Evolutionary conservation across 2,113 vertebrate genomes (phyloP).

Genomic region (Apistogramma diplotaenia): DNA sequence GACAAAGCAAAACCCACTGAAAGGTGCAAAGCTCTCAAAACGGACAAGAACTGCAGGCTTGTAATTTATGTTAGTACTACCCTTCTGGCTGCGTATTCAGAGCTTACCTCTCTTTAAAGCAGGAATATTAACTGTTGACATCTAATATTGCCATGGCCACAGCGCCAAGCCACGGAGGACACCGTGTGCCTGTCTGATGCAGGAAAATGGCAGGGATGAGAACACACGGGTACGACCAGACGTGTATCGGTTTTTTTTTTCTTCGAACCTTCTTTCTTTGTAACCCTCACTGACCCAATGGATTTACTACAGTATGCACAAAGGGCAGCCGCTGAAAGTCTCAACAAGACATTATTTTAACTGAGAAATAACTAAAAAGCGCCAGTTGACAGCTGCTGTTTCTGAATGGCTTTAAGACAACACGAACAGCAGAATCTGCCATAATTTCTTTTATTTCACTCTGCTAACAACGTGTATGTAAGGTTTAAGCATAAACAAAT

Average conservation of each 20-base stretch:
- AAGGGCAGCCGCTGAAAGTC: not conserved
- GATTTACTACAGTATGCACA: not conserved
- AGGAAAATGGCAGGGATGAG: fast-evolving
- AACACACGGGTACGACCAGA: not conserved
- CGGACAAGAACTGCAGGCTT: not conserved
- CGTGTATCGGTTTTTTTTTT: not conserved
- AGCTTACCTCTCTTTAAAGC: not conserved
- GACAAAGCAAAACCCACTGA: not conserved
- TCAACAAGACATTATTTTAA: not conserved
- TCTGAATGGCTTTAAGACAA: not conserved
- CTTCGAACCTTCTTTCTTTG: not conserved
- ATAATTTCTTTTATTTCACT: not conserved
- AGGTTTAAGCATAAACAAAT: not conserved
- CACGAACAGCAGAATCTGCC: not conserved
- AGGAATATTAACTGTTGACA: not conserved
- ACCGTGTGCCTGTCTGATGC: not conserved
- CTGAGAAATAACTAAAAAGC: not conserved
- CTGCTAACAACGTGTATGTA: not conserved
- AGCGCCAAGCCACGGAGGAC: not conserved
- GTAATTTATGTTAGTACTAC: not conserved
- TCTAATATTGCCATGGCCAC: not conserved
- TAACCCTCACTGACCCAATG: not conserved
- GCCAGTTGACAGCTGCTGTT: not conserved
- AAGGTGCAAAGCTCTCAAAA: not conserved
- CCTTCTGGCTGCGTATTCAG: not conserved